Conservation (phyloP, 2,797 vertebrate genomes). For the Poecilia gillii region DNA sequence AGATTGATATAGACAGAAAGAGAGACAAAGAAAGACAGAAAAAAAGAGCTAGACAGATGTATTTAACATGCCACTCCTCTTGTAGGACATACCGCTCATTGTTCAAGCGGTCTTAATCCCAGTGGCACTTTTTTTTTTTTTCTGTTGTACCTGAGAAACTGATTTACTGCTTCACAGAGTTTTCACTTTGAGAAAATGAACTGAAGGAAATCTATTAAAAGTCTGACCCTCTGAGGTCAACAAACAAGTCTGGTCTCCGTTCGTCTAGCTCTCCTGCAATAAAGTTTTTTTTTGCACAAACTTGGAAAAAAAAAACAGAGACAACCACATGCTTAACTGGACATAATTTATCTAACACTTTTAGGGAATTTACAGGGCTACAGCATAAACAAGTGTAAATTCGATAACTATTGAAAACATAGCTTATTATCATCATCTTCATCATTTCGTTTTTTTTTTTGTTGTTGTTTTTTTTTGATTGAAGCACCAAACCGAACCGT, state of each 20-base stretch:
- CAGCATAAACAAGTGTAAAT: neutral
- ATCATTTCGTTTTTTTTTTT: neutral
- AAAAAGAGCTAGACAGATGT: neutral
- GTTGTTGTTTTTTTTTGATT: neutral
- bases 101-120: slow-evolving; percentile 29
- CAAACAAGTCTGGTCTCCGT: slow-evolving; percentile 51
- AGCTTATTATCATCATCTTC: neutral
- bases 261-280: slow-evolving; percentile 4
- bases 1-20: no score
- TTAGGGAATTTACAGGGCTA: neutral
- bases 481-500: neutral
- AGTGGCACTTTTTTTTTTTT: slow-evolving; percentile 33
- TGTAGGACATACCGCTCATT: slow-evolving; percentile 17
- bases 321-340: neutral
- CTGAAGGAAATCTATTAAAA: slow-evolving; percentile 61
- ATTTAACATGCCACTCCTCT: neutral
- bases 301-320: neutral
- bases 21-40: no score
- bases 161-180: slow-evolving; percentile 67
- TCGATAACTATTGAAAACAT: neutral
- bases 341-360: neutral
- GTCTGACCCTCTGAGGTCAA: slow-evolving; percentile 60
- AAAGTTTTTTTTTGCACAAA: neutral
- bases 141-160: slow-evolving; percentile 53
- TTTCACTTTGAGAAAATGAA: slow-evolving; percentile 65